Evolutionary conservation across 2,113 vertebrate genomes (phyloP).

Genomic region (Seriola quinqueradiata): DNA sequence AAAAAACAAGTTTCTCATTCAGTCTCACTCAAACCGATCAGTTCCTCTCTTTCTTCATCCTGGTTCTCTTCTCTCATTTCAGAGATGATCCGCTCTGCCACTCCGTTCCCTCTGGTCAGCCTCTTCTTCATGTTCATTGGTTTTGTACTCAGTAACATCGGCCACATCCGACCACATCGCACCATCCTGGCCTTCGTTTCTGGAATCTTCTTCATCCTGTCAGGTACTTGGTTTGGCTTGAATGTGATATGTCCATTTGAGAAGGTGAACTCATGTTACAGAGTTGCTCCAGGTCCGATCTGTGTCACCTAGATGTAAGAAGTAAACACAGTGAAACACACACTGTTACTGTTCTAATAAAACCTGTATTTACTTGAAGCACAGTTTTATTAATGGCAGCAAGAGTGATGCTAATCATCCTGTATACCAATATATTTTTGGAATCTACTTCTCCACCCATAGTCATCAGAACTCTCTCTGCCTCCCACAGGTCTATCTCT

Average conservation of each 20-base stretch:
- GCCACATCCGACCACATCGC: slow-evolving; percentile 94
- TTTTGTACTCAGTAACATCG: slow-evolving; percentile 95
- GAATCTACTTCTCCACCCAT: neutral
- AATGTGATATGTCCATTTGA: neutral
- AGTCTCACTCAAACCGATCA: neutral
- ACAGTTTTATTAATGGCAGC: neutral
- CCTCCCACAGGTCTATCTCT: slow-evolving; percentile 88
- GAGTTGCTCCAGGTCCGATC: too few relatives aligned
- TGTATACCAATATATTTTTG: neutral
- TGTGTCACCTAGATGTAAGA: too few relatives aligned
- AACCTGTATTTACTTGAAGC: too few relatives aligned
- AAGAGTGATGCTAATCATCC: neutral
- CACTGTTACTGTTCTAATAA: too few relatives aligned
- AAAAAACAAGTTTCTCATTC: neutral
- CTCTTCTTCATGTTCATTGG: slow-evolving; percentile 99
- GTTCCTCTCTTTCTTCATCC: neutral
- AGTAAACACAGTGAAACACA: too few relatives aligned
- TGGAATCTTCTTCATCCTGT: slow-evolving; percentile 97
- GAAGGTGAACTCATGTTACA: neutral
- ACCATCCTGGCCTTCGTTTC: slow-evolving; percentile 97
- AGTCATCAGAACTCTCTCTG: slow-evolving; percentile 11
- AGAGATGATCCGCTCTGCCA: slow-evolving; percentile 98
- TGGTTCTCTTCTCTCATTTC: slow-evolving; percentile 7
- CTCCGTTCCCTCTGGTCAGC: slow-evolving; percentile 96
- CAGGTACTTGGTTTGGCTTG: slow-evolving; percentile 80